These are phyloP conservation scores for Platyrinchus mystaceus DNA, from an alignment of 2,797 vertebrate species.

Conservation along the genomic window DNA sequence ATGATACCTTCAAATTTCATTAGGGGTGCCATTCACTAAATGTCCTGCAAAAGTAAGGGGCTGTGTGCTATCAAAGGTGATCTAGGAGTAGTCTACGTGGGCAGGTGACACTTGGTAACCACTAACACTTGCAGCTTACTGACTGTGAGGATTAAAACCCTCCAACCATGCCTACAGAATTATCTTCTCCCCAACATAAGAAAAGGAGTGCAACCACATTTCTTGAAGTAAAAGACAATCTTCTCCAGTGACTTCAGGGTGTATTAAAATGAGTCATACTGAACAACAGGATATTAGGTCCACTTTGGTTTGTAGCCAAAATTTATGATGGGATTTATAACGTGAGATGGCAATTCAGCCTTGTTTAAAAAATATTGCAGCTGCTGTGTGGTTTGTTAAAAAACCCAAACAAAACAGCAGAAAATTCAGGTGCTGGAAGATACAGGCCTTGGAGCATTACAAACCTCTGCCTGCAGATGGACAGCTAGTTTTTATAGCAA, in stretches of 20 bases:
- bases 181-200: background rate
- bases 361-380: background rate
- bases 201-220: background rate
- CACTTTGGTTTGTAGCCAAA: background rate
- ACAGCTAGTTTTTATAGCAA: background rate
- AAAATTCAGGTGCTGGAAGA: background rate
- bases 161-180: background rate
- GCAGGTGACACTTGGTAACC: background rate
- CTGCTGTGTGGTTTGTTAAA: background rate
- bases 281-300: background rate
- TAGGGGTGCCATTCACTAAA: background rate
- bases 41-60: background rate
- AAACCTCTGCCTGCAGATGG: background rate
- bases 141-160: background rate
- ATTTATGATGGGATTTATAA: background rate
- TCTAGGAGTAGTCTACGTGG: background rate
- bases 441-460: background rate
- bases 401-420: background rate
- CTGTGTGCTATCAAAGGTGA: background rate
- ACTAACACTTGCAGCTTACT: background rate
- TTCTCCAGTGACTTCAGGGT: background rate
- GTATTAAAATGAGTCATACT: background rate
- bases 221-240: background rate
- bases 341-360: background rate
- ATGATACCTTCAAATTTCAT: background rate